Conservation (phyloP, 2,113 vertebrate species). For the Salvelinus alpinus region DNA sequence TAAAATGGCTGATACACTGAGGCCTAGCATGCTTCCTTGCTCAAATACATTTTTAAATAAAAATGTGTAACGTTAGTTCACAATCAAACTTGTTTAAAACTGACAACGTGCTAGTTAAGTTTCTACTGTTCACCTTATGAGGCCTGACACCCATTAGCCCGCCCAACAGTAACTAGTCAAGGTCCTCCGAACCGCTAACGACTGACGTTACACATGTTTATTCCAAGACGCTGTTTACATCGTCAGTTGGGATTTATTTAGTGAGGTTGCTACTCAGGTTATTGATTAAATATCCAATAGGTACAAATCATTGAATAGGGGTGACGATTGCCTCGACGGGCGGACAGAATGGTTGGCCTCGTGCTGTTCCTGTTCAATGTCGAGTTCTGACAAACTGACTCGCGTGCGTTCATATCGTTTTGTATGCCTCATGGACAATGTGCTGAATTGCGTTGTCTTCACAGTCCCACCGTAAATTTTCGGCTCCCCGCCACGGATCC, state of each 20-base stretch:
- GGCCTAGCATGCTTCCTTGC: background rate
- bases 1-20: background rate
- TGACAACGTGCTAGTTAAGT: no score
- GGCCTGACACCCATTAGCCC: no score
- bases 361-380: slow-evolving; percentile 24
- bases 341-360: slow-evolving; percentile 17
- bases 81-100: no score
- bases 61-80: no score
- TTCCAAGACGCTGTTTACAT: background rate
- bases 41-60: no score
- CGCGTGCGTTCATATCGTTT: background rate
- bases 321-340: slow-evolving; percentile 35
- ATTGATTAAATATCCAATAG: no score
- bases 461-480: slow-evolving; percentile 97
- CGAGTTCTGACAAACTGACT: background rate
- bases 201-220: no score
- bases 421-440: background rate
- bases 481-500: slow-evolving; percentile 93
- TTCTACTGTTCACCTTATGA: no score
- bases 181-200: no score
- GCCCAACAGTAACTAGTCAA: no score
- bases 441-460: background rate
- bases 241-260: no score
- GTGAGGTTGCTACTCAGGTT: background rate
- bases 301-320: background rate